These are phyloP conservation scores for Enhydra lutris DNA, from an alignment of 2,113 vertebrate genomes.

Conservation along the genomic window DNA sequence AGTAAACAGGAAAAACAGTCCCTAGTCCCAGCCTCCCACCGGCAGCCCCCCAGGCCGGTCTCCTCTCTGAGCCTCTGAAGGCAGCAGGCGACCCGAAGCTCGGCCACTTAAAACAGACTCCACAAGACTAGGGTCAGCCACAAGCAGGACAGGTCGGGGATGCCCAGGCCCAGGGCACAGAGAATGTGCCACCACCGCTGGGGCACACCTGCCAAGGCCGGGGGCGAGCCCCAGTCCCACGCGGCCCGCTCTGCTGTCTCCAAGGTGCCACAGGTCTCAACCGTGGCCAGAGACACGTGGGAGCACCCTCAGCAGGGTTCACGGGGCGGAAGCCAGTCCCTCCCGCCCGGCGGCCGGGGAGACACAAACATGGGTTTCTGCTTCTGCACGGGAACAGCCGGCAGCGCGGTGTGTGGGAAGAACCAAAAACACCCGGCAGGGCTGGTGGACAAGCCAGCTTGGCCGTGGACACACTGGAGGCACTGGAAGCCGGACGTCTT, in stretches of 20 bases:
- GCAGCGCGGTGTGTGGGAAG: not conserved
- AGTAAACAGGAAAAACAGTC: not conserved
- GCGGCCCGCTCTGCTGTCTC: not conserved
- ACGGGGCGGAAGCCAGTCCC: not conserved
- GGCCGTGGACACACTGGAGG: not conserved
- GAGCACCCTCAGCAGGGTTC: not conserved
- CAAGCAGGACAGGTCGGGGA: not conserved
- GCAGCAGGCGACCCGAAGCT: not conserved
- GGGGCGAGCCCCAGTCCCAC: not conserved
- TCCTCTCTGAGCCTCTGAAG: not conserved
- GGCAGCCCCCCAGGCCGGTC: not conserved
- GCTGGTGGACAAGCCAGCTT: rapidly evolving
- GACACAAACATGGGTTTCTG: not conserved
- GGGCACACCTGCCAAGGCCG: not conserved
- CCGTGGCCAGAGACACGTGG: not conserved
- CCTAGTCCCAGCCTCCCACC: not conserved
- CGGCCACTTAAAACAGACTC: not conserved
- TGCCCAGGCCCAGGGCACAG: not conserved
- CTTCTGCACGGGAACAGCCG: not conserved
- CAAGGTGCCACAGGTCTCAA: not conserved
- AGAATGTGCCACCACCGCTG: rapidly evolving
- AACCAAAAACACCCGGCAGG: not conserved
- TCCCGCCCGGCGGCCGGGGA: not conserved
- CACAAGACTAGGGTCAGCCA: not conserved
- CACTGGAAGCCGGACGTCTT: not conserved